These are phyloP conservation scores for Emesis russula DNA, from an alignment of 2,888 invertebrate genomes.

Conservation along the genomic window DNA sequence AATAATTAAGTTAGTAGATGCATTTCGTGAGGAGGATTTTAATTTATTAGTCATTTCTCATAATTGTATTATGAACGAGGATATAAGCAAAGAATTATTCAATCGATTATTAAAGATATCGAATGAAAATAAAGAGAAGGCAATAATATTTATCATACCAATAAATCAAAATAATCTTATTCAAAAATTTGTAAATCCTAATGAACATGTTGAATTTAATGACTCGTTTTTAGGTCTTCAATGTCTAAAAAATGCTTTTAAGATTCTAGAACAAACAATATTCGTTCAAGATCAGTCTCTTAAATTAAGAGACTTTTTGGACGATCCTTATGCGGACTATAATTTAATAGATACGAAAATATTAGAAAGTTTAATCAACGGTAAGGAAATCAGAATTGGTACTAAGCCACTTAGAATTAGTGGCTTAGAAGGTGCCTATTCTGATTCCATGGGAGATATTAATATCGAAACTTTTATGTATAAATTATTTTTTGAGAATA, in stretches of 20 bases:
- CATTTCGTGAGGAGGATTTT: background rate
- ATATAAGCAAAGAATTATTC: background rate
- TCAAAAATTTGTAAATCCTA: background rate
- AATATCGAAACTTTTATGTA: background rate
- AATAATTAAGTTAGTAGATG: background rate
- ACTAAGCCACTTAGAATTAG: background rate
- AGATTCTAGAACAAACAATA: background rate
- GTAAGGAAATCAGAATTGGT: background rate
- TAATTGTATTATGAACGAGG: background rate
- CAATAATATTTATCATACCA: background rate
- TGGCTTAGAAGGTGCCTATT: slow-evolving; percentile 17
- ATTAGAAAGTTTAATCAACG: background rate
- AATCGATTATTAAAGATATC: background rate
- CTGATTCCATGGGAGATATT: background rate
- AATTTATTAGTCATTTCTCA: background rate
- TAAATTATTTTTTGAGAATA: background rate
- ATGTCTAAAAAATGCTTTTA: background rate
- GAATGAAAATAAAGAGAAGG: background rate
- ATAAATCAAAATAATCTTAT: background rate
- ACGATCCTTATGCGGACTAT: background rate
- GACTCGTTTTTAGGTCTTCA: background rate
- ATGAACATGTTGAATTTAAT: background rate
- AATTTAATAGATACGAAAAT: background rate
- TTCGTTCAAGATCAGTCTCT: background rate
- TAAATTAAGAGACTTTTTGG: background rate